Conservation (phyloP, 2,888 invertebrate species). For the Nasonovia ribisnigri region DNA sequence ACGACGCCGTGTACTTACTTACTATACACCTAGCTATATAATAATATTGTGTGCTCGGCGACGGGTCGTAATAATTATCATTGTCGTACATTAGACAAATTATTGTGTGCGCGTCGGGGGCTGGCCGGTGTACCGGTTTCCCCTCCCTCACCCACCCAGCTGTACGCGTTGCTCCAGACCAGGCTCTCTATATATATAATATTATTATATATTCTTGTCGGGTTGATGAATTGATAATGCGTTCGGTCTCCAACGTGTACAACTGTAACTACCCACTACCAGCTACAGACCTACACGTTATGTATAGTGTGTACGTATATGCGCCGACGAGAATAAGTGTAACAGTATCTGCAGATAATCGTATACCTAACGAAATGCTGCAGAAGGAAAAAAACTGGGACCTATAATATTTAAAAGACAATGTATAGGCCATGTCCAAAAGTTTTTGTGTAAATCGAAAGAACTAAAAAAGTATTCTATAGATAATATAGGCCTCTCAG, state of each 20-base stretch:
- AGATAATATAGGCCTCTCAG: background rate
- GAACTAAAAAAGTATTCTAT: background rate
- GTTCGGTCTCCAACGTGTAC: background rate
- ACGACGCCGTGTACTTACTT: background rate
- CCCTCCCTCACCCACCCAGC: background rate
- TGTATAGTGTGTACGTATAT: background rate
- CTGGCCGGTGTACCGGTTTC: conserved; percentile 37
- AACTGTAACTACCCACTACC: background rate
- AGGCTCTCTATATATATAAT: background rate
- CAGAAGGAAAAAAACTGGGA: background rate
- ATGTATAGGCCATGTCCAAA: background rate
- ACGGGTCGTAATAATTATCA: conserved; percentile 41
- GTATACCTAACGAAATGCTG: background rate
- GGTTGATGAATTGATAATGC: conserved; percentile 13
- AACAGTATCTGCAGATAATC: background rate
- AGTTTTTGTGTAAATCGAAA: background rate
- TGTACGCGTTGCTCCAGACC: background rate
- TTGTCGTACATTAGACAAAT: conserved; percentile 62
- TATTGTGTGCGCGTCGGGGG: conserved; percentile 22
- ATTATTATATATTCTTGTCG: background rate
- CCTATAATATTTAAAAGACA: background rate
- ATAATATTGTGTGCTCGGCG: conserved; percentile 10
- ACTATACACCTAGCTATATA: background rate
- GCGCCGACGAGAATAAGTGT: background rate
- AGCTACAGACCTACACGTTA: background rate